Evolutionary conservation across 2,797 vertebrate genomes (phyloP).

Genomic region (Adelosebastes latens): DNA sequence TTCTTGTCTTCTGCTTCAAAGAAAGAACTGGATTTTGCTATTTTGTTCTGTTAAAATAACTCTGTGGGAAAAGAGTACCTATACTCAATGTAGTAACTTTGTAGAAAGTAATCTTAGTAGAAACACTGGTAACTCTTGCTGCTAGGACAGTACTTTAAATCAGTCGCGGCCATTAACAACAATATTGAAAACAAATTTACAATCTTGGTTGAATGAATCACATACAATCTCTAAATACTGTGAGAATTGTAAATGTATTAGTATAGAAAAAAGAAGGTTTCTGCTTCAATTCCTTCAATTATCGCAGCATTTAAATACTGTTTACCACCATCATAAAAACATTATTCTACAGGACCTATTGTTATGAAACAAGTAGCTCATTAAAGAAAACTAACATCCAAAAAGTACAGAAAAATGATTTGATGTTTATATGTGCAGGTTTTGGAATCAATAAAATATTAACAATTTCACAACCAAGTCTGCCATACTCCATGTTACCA

Average conservation of each 20-base stretch:
- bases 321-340: neutral
- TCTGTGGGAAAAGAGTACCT: neutral
- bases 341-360: neutral
- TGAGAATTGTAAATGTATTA: neutral
- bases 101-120: neutral
- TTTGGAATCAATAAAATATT: neutral
- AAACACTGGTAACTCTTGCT: neutral
- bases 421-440: neutral
- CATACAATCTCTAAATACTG: neutral
- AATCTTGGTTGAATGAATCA: neutral
- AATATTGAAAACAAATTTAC: neutral
- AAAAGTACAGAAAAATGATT: neutral
- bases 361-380: neutral
- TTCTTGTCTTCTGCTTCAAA: neutral
- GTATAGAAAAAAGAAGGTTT: neutral
- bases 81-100: neutral
- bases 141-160: neutral
- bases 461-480: neutral
- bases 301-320: neutral
- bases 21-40: neutral
- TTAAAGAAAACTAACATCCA: neutral
- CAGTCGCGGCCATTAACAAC: neutral
- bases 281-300: neutral
- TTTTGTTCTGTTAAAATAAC: neutral
- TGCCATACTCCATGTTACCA: neutral